Conservation (phyloP, 92 coral and sea anemone genomes). For the Actinostola sp. region DNA sequence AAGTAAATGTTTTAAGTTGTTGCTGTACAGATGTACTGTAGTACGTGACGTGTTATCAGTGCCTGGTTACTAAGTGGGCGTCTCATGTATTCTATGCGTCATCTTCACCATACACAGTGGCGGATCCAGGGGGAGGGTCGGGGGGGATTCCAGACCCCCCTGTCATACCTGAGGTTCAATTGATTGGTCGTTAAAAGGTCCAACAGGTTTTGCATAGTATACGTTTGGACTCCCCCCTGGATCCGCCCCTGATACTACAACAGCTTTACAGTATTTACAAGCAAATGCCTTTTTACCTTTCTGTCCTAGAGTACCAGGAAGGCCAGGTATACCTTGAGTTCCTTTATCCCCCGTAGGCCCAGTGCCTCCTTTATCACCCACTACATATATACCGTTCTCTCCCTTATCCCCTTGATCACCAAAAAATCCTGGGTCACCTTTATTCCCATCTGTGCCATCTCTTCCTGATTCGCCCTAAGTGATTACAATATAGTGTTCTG, state of each 20-base stretch:
- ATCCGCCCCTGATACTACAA: too few species aligned
- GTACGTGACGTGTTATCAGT: too few species aligned
- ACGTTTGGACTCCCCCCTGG: neutral
- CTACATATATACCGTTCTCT: conserved; percentile 23
- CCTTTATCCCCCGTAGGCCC: conserved; percentile 36
- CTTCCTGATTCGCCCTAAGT: conserved; percentile 29
- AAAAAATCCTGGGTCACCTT: conserved; percentile 40
- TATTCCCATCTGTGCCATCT: conserved; percentile 36
- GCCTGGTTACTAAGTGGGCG: too few species aligned
- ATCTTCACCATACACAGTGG: too few species aligned
- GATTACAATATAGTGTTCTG: neutral
- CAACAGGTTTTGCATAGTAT: too few species aligned
- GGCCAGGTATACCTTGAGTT: conserved; percentile 21
- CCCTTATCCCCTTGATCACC: conserved; percentile 56
- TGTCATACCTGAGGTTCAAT: too few species aligned
- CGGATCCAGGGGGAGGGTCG: too few species aligned
- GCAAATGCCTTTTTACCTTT: conserved; percentile 27
- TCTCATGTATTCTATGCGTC: too few species aligned
- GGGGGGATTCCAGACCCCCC: too few species aligned
- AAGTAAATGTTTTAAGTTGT: too few species aligned
- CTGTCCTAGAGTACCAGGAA: conserved; percentile 43
- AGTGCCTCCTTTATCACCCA: conserved; percentile 9
- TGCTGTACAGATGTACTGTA: too few species aligned
- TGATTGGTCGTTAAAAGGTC: too few species aligned
- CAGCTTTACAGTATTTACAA: neutral